Percentiles rank a stretch among this genome's conserved stretches.
These are phyloP conservation scores for Pheucticus melanocephalus DNA, from an alignment of 2,113 vertebrate genomes.

Conservation along the genomic window DNA sequence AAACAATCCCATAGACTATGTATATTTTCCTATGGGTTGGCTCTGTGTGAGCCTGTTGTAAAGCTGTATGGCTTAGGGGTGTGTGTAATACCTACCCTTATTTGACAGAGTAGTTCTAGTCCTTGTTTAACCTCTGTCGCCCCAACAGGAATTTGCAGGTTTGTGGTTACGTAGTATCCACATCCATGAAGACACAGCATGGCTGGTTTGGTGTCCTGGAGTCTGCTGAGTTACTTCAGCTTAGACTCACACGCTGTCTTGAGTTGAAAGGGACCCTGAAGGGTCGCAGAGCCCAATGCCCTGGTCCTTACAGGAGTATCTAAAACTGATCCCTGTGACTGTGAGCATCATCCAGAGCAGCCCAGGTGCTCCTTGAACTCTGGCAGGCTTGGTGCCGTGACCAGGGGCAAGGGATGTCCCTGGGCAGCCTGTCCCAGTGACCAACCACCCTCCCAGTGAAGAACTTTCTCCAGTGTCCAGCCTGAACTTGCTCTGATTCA, in stretches of 20 bases:
- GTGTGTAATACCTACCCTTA: background rate
- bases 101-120: background rate
- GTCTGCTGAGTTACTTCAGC: background rate
- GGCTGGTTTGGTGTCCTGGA: background rate
- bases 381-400: background rate
- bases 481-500: background rate
- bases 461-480: background rate
- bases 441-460: background rate
- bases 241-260: background rate
- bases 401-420: background rate
- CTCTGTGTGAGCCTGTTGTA: background rate
- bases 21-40: background rate
- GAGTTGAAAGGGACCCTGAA: background rate
- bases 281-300: background rate
- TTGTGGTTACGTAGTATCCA: background rate
- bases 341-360: background rate
- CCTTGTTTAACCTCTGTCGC: background rate
- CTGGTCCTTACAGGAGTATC: background rate
- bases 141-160: background rate
- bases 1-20: background rate
- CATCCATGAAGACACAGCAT: background rate
- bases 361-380: background rate
- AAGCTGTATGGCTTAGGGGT: background rate
- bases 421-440: background rate
- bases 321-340: background rate